Evolutionary conservation across 2,113 vertebrate genomes (phyloP).

Genomic region (Cyanoliseus patagonus): DNA sequence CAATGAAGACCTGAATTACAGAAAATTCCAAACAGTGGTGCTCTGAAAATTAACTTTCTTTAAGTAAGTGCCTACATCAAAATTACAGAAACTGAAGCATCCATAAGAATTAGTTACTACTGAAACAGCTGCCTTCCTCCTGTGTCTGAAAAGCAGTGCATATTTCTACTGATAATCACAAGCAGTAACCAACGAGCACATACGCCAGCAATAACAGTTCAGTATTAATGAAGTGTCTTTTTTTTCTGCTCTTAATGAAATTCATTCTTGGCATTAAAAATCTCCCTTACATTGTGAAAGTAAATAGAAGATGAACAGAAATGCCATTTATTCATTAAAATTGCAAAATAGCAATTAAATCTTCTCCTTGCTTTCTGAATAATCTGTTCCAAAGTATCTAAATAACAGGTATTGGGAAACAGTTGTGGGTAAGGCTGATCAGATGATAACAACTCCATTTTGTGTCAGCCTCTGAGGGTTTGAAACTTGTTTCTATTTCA

Average conservation of each 20-base stretch:
- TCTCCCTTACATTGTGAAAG: constrained; percentile 37
- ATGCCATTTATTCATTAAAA: constrained; percentile 57
- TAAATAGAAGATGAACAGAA: constrained; percentile 52
- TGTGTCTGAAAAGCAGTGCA: constrained; percentile 18
- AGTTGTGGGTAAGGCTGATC: background rate
- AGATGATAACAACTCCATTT: background rate
- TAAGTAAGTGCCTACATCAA: background rate
- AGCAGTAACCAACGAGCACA: constrained; percentile 32
- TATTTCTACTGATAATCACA: constrained; percentile 37
- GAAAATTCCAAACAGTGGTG: background rate
- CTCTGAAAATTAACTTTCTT: background rate
- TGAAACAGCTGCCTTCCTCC: constrained; percentile 15
- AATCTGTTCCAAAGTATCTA: background rate
- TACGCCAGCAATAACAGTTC: constrained; percentile 57
- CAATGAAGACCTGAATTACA: background rate
- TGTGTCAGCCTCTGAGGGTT: background rate
- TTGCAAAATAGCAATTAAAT: constrained; percentile 54
- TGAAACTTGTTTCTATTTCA: background rate
- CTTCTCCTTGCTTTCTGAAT: background rate
- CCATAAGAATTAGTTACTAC: background rate
- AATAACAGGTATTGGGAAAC: background rate
- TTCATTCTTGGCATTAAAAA: constrained; percentile 50
- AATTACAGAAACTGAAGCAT: background rate
- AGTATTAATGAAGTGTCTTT: constrained; percentile 62
- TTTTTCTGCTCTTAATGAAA: constrained; percentile 47